Base-by-base conservation (phyloP, 1,140 invertebrate species). In the Neoseiulus cucumeris region DNA sequence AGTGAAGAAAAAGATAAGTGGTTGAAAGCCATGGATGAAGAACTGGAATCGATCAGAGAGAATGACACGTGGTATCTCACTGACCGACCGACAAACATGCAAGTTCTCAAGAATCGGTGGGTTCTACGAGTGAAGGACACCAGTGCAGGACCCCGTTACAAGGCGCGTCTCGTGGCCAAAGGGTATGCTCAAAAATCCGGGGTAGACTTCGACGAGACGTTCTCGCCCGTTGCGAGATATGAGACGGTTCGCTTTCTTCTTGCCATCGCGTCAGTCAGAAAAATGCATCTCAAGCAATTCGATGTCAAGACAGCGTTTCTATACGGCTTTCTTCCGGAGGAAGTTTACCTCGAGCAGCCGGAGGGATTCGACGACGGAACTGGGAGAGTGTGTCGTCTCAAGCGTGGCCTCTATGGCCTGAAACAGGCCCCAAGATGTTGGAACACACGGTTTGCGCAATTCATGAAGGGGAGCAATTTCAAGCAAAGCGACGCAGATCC, bases 161-260 rank as follows among this genome's bases (percentile, higher is more conserved):
- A 29, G 12, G 45, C 45, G 45, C 45, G 45, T 7, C 12, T 51
- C 4, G 45, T 51, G 4, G 45, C 45, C 28, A 22, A 12, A 51
- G 45, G 45, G 7, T 4, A 51, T 29, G 4, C 12, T 51, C 45
- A 51, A 12, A 4, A 25, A 7, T 4, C 45, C 45, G 45, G 45
- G 4, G 7, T 51, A 29, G 45, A 51, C 45, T 51, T 51, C 28
- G 45, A 29, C 33, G 75, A 78, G 69, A 78, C 71, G 30, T 78
- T 75, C 69, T 71, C 73, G 51, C 73, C 75, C 20, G 76, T 79
- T 7, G 71, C 70, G 7, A 51, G 72, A 18, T 73, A 70, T 55
- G 68, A 70, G 25, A 65, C 70, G 1, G 39, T 75, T 22, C 20
- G 66, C 29, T 44, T 44, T 42, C 29, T 71, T 9, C 25, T 71